Base-by-base conservation (phyloP, 2,888 invertebrate species). In the Ditula angustiorana region DNA sequence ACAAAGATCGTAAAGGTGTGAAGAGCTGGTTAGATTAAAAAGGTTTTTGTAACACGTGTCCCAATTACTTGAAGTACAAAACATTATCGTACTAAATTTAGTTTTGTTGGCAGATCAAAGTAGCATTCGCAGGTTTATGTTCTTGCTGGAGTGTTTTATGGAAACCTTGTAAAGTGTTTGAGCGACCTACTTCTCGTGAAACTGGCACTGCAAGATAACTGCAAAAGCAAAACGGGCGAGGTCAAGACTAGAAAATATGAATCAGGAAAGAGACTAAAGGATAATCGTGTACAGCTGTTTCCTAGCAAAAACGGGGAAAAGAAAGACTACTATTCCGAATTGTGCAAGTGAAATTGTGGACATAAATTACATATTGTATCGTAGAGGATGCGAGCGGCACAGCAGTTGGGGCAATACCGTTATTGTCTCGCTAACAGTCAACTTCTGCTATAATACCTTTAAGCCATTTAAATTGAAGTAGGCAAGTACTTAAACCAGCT, bases 281-380 rank as follows among this genome's bases (percentile, higher is more conserved):
- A 37, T 41, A 52, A 26, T 30, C 13, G 47, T 23, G 46, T 11
- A 7, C 24, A 37, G 26, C 13, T n/a, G 35, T 10, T 55, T 13
- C n/a, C n/a, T 13, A 26, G 28, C 33, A 33, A 37, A 37, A 55
- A 62, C 23, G 16, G 30, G 13, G 62, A 57, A 23, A 16, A 46
- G 19, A 8, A 16, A 16, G 19, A 11, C n/a, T 24, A 5, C 10
- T 16, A 26, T 30, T 50, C 50, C 50, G 57, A 50, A 57, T 63
- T 50, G 62, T 52, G 57, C 30, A 63, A 57, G 33, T 41, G 53
- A 49, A 26, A 60, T 62, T 49, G 64, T 53, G 63, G 30, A 49
- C 59, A 50, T 52, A 67, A 67, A 68, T 63, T 23, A 47, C 66
- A 52, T 55, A 56, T 44, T 35, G 57, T 55, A 56, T 44, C 30